Evolutionary conservation across 2,888 invertebrate species (phyloP), one percentile per base, ranked within the genome.

Genomic region (Mayetiola destructor): DNA sequence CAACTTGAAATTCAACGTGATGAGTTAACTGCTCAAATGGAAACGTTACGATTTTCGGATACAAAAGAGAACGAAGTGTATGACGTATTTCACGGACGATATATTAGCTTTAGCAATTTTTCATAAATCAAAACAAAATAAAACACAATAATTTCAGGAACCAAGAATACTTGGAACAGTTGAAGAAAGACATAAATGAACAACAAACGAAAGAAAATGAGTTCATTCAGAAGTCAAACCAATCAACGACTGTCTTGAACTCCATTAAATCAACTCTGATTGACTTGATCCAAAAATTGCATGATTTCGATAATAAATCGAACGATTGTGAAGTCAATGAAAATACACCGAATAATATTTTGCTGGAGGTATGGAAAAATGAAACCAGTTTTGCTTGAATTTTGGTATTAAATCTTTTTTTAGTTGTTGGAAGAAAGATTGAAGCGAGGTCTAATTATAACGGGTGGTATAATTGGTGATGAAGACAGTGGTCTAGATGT

Each of bases 41-140:
- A 89, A 64, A 79, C 80, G 2, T 83, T 81, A 60, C 88, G 86
- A 68, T 89, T 84, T 67, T 82, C 85, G 0, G 86, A 88, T 62
- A 84, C 83, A 12, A 85, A 85, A 68, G 86, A 87, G 64, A 82
- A 81, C 59, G 87, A 88, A 73, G 82, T 84, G 88, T 88, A 71
- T 75, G 79, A 71, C 14, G 3, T 20, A 4, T 21, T 21, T 40
- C 2, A 18, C 16, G 35, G 9, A 4, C 14, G 12, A n/a, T n/a
- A n/a, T 18, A 5, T 23, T 23, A 10, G 20, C 9, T 5, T 21
- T 8, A 20, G n/a, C 16, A n/a, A 23, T 12, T 48, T 16, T 9
- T 23, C 20, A 20, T n/a, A 42, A n/a, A 12, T 42, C 18, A 3
- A 42, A n/a, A 27, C 52, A 29, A 14, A 54, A 9, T 3, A 6